Conservation (phyloP, 2,888 invertebrate species). For the Cacoxenus indagator region DNA sequence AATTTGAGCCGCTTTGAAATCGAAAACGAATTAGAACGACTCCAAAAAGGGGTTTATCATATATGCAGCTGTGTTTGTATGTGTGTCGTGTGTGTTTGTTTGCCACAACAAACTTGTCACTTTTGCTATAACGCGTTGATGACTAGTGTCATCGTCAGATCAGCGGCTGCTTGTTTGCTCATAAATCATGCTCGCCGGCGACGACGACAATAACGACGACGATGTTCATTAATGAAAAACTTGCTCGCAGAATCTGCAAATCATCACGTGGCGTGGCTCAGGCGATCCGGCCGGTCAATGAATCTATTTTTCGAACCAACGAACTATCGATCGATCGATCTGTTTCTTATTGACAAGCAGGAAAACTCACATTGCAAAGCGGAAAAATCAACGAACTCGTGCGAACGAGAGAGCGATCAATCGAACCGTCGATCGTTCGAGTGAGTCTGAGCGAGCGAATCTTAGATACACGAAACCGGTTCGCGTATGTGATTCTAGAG, state of each 20-base stretch:
- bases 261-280: constrained; percentile 38
- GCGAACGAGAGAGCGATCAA: neutral
- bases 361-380: constrained; percentile 51
- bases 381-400: constrained; percentile 59
- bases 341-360: constrained; percentile 33
- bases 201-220: neutral
- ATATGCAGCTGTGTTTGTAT: neutral
- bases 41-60: neutral
- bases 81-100: neutral
- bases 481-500: constrained; percentile 28
- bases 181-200: constrained; percentile 12
- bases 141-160: constrained; percentile 11
- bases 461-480: constrained; percentile 57
- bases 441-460: too few species aligned
- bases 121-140: neutral
- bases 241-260: constrained; percentile 62
- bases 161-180: constrained; percentile 11
- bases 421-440: constrained; percentile 34
- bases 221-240: constrained; percentile 63
- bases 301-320: constrained; percentile 35
- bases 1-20: neutral
- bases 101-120: neutral
- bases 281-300: constrained; percentile 23
- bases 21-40: constrained; percentile 9
- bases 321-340: constrained; percentile 27